Percentiles rank a stretch among this genome's conserved stretches.
phyloP scores from a whole-genome alignment of 2,888 invertebrate genomes.

The Melipona beecheii region DNA sequence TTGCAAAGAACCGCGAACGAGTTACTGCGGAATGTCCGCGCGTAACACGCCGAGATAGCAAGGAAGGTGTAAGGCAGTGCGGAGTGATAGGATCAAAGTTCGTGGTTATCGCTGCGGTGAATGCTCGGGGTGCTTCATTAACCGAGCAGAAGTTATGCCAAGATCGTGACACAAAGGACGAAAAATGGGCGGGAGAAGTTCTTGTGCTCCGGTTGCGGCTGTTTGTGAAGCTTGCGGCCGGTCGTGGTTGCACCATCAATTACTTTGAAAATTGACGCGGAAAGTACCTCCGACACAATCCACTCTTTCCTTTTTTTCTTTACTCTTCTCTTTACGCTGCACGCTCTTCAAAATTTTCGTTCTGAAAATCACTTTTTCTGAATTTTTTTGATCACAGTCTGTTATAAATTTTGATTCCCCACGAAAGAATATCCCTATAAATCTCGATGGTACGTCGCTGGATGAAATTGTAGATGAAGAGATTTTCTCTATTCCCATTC shows the following conservation, averaged over 20 bases:
- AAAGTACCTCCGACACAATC: too few relatives aligned
- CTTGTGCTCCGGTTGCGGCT: constrained; percentile 17
- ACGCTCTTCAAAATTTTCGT: too few relatives aligned
- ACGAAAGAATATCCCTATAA: too few relatives aligned
- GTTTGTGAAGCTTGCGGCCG: constrained; percentile 35
- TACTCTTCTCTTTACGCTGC: neutral
- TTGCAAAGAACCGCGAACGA: constrained; percentile 1
- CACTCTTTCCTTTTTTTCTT: neutral
- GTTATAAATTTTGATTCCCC: too few relatives aligned
- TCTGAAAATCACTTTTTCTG: too few relatives aligned
- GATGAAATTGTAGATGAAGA: too few relatives aligned
- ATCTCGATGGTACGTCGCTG: too few relatives aligned
- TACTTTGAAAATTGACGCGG: neutral
- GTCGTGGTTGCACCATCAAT: neutral
- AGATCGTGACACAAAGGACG: constrained; percentile 53
- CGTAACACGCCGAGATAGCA: constrained; percentile 13
- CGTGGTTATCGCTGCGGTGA: constrained; percentile 48
- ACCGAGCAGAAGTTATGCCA: constrained; percentile 62
- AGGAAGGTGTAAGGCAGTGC: constrained; percentile 8
- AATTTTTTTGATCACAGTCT: too few relatives aligned
- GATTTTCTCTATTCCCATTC: too few relatives aligned
- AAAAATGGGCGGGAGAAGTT: neutral
- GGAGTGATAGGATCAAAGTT: constrained; percentile 48
- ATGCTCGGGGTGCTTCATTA: constrained; percentile 64
- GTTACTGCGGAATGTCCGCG: constrained; percentile 3